Evolutionary conservation across 2,797 vertebrate genomes (phyloP).

Genomic region (Serranus cabrilla): DNA sequence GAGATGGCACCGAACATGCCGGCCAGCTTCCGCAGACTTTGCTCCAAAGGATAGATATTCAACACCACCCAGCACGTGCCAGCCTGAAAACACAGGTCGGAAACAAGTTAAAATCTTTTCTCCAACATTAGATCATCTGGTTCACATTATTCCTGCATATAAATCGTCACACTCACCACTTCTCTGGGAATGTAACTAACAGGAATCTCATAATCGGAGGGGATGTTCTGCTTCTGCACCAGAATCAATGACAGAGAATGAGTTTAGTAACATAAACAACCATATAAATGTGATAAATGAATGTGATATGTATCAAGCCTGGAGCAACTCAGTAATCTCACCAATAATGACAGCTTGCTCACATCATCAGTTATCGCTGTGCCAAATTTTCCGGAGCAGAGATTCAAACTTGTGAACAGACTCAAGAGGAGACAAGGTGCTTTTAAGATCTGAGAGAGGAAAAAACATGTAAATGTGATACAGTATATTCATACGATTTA

Average conservation of each 20-base stretch:
- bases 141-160: background rate
- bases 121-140: background rate
- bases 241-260: slow-evolving; percentile 16
- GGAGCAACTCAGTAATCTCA: slow-evolving; percentile 57
- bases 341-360: slow-evolving; percentile 83
- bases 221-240: slow-evolving; percentile 87
- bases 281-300: background rate
- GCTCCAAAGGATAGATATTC: slow-evolving; percentile 87
- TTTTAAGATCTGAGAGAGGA: slow-evolving; percentile 80
- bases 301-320: background rate
- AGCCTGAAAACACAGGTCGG: slow-evolving; percentile 65
- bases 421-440: slow-evolving; percentile 83
- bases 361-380: slow-evolving; percentile 84
- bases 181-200: slow-evolving; percentile 85
- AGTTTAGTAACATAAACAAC: background rate
- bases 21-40: slow-evolving; percentile 83
- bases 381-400: slow-evolving; percentile 81
- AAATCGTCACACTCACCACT: slow-evolving; percentile 79
- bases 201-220: slow-evolving; percentile 87
- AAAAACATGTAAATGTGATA: background rate
- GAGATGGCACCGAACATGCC: slow-evolving; percentile 84
- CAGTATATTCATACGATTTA: background rate
- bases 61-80: slow-evolving; percentile 87
- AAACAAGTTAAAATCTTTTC: background rate
- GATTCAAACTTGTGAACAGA: slow-evolving; percentile 78